Evolutionary conservation across 2,888 invertebrate species (phyloP).

Genomic region (Drosophila cracens): DNA sequence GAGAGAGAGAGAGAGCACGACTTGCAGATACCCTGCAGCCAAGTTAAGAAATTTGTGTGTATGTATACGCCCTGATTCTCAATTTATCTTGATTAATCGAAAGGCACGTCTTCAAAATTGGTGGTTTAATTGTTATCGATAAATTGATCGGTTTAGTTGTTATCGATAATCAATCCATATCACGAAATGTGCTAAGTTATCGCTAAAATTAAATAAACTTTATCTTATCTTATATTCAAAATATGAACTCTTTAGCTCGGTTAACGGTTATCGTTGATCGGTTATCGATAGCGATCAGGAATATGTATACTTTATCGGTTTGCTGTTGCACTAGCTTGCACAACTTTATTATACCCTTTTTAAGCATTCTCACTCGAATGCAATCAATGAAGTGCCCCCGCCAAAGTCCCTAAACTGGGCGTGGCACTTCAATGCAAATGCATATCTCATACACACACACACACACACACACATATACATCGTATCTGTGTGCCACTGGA

Average conservation of each 20-base stretch:
- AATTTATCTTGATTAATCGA: not conserved
- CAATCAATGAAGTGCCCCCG: constrained; percentile 69
- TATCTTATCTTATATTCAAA: not conserved
- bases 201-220: not conserved
- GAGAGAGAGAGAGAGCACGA: not conserved
- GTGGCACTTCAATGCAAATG: constrained; percentile 48
- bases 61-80: not conserved
- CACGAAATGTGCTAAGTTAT: not conserved
- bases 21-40: not conserved
- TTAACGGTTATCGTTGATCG: too few species aligned
- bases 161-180: not conserved
- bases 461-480: not conserved
- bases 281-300: not conserved
- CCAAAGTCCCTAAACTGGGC: constrained; percentile 34
- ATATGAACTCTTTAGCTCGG: too few species aligned
- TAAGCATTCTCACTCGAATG: constrained; percentile 49
- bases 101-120: too few species aligned
- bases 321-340: not conserved
- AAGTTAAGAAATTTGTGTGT: not conserved
- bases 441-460: constrained; percentile 9
- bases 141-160: not conserved
- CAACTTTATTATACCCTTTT: not conserved
- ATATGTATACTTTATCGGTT: not conserved
- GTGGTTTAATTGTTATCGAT: too few species aligned
- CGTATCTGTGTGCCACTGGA: constrained; percentile 41